These are phyloP conservation scores for Lycocerus yunnanus DNA, from an alignment of 2,888 invertebrate genomes.

Conservation along the genomic window DNA sequence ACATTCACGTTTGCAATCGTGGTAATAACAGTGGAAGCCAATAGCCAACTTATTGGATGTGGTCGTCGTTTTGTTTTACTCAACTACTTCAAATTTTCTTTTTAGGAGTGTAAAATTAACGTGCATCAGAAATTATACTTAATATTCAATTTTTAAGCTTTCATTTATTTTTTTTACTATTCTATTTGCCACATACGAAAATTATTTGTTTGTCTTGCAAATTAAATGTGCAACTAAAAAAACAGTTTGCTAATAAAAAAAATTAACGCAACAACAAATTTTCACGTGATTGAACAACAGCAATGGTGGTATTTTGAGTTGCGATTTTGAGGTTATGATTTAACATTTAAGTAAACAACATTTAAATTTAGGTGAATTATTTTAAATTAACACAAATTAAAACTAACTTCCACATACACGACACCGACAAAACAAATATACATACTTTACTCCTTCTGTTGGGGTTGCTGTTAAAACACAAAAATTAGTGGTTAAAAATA, in stretches of 20 bases:
- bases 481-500: constrained; percentile 2
- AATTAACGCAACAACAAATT: background rate
- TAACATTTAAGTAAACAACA: constrained; percentile 1
- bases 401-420: constrained; percentile 1
- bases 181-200: background rate
- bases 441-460: constrained; percentile 3
- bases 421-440: constrained; percentile 3
- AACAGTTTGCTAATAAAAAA: background rate
- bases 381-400: background rate
- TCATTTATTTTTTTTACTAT: background rate
- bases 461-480: constrained; percentile 5
- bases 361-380: background rate
- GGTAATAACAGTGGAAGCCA: background rate
- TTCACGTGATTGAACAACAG: background rate
- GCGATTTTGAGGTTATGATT: background rate
- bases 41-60: background rate
- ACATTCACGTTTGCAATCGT: background rate
- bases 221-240: background rate
- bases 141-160: background rate
- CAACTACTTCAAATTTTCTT: background rate
- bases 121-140: constrained; percentile 2
- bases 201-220: background rate
- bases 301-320: background rate
- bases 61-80: background rate
- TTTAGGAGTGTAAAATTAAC: background rate